phyloP scores from a whole-genome alignment of 2,888 invertebrate genomes.

The Athetis lepigone region DNA sequence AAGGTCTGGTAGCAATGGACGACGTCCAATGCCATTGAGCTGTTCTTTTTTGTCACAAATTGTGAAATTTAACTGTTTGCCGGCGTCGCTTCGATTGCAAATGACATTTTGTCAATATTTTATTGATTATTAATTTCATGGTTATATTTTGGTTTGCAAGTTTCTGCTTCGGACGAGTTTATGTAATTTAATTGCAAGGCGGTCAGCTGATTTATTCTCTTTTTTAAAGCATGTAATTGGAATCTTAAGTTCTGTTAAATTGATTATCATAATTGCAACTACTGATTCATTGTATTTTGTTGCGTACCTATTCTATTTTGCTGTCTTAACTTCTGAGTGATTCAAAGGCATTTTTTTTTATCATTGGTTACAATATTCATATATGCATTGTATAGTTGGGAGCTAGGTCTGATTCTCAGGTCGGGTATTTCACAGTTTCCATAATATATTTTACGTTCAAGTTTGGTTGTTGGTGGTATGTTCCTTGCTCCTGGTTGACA shows the following conservation, averaged over 20 bases:
- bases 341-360: neutral
- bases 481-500: no score
- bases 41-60: constrained; percentile 37
- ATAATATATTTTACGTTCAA: no score
- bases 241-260: neutral
- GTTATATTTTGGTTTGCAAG: constrained; percentile 24
- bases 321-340: neutral
- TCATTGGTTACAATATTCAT: neutral
- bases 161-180: constrained; percentile 8
- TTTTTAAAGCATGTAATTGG: constrained; percentile 1
- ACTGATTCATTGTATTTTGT: no score
- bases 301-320: neutral
- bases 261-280: neutral
- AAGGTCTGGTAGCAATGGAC: constrained; percentile 63
- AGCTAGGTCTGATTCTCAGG: no score
- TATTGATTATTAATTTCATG: constrained; percentile 44
- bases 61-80: constrained; percentile 52
- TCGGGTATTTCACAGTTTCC: no score
- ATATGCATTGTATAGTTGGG: neutral
- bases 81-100: constrained; percentile 28
- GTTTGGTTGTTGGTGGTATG: no score
- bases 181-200: constrained; percentile 23
- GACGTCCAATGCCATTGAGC: constrained; percentile 41
- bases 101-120: constrained; percentile 38
- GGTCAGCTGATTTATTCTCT: neutral